phyloP scores from a whole-genome alignment of 2,113 vertebrate genomes.

The Elgaria multicarinata region DNA sequence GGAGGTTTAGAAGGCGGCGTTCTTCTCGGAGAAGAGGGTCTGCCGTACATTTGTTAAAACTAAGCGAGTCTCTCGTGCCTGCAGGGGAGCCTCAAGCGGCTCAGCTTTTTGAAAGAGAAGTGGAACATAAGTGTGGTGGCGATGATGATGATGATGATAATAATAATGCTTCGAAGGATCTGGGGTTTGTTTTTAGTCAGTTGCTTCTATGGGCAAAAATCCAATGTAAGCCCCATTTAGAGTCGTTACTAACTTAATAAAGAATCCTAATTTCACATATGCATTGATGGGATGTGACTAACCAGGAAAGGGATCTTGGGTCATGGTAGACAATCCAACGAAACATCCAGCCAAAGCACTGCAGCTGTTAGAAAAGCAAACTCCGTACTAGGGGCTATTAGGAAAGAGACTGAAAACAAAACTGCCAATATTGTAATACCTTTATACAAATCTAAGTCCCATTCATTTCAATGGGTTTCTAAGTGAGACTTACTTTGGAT shows the following conservation, averaged over 20 bases:
- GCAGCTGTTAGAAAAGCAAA: background rate
- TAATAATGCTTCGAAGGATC: background rate
- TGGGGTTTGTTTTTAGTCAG: background rate
- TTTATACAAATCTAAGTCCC: background rate
- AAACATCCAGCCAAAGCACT: background rate
- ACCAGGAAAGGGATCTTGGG: background rate
- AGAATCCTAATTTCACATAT: too few species aligned
- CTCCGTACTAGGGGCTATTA: background rate
- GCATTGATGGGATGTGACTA: background rate
- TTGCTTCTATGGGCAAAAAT: too few species aligned
- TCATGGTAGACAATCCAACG: background rate
- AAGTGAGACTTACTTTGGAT: too few species aligned
- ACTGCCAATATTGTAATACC: background rate
- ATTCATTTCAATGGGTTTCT: too few species aligned
- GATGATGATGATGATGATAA: too few species aligned
- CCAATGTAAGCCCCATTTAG: too few species aligned
- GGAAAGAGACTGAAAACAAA: background rate
- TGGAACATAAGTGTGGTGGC: background rate
- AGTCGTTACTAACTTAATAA: too few species aligned
- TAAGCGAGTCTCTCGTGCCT: fast-evolving
- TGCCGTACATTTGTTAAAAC: fast-evolving
- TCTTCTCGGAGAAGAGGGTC: background rate
- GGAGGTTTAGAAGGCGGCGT: slow-evolving; percentile 52
- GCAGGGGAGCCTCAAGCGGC: background rate
- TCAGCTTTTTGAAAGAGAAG: background rate